Evolutionary conservation across 2,797 vertebrate species (phyloP).

Genomic region (Pseudochromis fuscus): DNA sequence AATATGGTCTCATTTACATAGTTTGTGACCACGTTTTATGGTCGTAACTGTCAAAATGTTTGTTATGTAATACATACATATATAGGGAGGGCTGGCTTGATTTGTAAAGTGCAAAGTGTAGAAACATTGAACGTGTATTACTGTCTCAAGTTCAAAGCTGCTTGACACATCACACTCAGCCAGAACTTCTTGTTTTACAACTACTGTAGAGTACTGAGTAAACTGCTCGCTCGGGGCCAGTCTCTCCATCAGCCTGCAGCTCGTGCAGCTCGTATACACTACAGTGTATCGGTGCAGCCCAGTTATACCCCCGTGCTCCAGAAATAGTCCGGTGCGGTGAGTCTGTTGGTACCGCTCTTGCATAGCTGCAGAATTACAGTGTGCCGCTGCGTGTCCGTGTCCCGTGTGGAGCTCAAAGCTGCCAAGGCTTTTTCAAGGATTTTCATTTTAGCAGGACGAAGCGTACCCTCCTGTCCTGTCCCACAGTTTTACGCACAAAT

Average conservation of each 20-base stretch:
- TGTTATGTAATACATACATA: too few species aligned
- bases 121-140: not conserved
- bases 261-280: too few species aligned
- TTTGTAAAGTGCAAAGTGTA: not conserved
- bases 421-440: slow-evolving; percentile 43
- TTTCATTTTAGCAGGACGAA: slow-evolving; percentile 49
- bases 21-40: too few species aligned
- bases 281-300: slow-evolving; percentile 27
- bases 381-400: slow-evolving; percentile 42
- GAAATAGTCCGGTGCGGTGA: slow-evolving; percentile 67
- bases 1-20: too few species aligned
- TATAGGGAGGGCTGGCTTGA: not conserved
- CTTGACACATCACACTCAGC: slow-evolving; percentile 22
- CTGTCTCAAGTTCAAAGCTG: not conserved
- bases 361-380: slow-evolving; percentile 70
- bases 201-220: slow-evolving; percentile 25
- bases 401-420: slow-evolving; percentile 50
- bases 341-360: slow-evolving; percentile 65
- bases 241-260: slow-evolving; percentile 38
- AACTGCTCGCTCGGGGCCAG: slow-evolving; percentile 24
- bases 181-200: slow-evolving; percentile 34
- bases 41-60: too few species aligned
- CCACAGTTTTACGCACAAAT: not conserved
- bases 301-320: slow-evolving; percentile 43
- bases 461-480: slow-evolving; percentile 29